Evolutionary conservation across 2,113 vertebrate species (phyloP), one percentile per base, ranked within the genome.

Genomic region (Lutjanus erythropterus): DNA sequence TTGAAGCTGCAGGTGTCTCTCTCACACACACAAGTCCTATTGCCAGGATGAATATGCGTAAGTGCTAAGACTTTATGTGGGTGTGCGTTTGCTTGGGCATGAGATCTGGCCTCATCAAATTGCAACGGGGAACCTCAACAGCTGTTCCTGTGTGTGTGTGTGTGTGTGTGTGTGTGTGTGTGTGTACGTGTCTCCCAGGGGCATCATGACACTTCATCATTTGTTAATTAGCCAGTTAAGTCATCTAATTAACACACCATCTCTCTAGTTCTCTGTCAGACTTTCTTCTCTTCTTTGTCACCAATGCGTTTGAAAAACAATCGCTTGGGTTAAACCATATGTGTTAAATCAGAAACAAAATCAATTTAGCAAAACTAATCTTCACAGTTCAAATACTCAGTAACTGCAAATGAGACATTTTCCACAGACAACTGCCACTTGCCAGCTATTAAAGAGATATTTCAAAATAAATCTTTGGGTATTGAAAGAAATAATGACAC

Each of bases 221-320:
- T 78, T 84, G 81, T 81, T 90, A 90, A 92, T 91, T 91, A 91
- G 88, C 83, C 83, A 77, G 83, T 90, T 92, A 90, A 91, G 77
- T 85, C 84, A 84, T 76, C 72, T 92, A 88, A 93, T 93, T 91
- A 91, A 85, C 86, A 68, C 46, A n/a, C 78, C 86, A 81, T 84
- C 76, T 84, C 84, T 80, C 49, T 71, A 49, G 56, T 88, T 81
- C 61, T 71, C 68, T 86, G 73, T 83, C 86, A 83, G 78, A 76
- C 59, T 60, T 33, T 71, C 58, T 68, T 55, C 71, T 71, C 66
- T 37, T 71, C 60, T 79, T 85, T 72, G 81, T 66, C 75, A 35
- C 37, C 50, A n/a, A 52, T 62, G 61, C 27, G 10, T 60, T 71
- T 56, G 16, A 64, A 64, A 81, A 90, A 80, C 58, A 25, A 68